Evolutionary conservation across 2,113 vertebrate species (phyloP).

Genomic region (Callocephalon fimbriatum): DNA sequence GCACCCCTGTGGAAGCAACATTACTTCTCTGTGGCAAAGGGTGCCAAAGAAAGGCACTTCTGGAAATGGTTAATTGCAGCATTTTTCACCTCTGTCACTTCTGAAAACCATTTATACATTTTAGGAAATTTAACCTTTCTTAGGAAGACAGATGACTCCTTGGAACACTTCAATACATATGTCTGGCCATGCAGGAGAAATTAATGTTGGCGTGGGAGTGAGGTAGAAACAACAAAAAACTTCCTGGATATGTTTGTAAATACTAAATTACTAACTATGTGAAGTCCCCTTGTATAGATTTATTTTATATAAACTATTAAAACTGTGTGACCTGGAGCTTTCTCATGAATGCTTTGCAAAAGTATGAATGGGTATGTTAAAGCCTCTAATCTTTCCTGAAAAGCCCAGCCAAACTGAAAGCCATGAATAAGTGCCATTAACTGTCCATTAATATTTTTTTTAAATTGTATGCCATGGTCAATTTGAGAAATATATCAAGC

Average conservation of each 20-base stretch:
- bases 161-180: neutral
- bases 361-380: neutral
- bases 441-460: neutral
- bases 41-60: no score
- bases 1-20: rapidly evolving
- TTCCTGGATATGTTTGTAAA: neutral
- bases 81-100: neutral
- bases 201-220: neutral
- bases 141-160: neutral
- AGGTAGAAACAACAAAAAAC: neutral
- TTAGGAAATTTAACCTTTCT: neutral
- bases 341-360: neutral
- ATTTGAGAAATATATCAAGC: neutral
- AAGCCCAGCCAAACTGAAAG: neutral
- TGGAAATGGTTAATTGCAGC: neutral
- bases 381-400: neutral
- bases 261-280: neutral
- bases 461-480: neutral
- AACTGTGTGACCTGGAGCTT: neutral
- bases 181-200: neutral
- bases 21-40: neutral
- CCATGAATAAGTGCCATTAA: neutral
- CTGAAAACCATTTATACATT: neutral
- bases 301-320: neutral
- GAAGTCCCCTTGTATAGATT: neutral